Percentiles rank a stretch among this genome's conserved stretches.
phyloP scores from a whole-genome alignment of 2,888 invertebrate genomes.

The Drosophila yooni region DNA sequence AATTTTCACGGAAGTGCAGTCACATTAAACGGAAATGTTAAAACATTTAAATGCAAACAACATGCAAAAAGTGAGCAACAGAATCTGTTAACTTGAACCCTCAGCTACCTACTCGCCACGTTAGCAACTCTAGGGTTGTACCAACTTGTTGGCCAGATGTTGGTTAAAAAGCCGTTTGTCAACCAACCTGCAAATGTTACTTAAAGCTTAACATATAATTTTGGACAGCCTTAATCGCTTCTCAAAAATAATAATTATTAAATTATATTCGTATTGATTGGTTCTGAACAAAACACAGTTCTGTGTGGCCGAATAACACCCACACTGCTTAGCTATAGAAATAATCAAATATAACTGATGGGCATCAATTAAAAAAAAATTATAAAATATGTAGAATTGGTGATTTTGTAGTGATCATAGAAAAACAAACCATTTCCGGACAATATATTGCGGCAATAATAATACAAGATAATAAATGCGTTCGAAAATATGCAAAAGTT shows the following conservation, averaged over 20 bases:
- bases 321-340: background rate
- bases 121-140: background rate
- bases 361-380: background rate
- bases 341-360: background rate
- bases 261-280: background rate
- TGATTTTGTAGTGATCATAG: background rate
- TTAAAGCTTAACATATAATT: conserved; percentile 4
- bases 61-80: conserved; percentile 17
- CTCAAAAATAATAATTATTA: background rate
- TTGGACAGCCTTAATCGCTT: background rate
- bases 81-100: background rate
- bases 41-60: conserved; percentile 64
- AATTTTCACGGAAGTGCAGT: conserved; percentile 77
- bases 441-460: conserved; percentile 25
- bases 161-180: conserved; percentile 1
- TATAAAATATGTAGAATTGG: background rate
- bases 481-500: conserved; percentile 52
- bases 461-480: conserved; percentile 48
- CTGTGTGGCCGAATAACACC: background rate
- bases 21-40: conserved; percentile 77
- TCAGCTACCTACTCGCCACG: background rate
- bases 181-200: background rate
- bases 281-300: background rate
- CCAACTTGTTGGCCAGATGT: background rate
- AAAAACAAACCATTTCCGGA: conserved; percentile 42